Percentiles rank a stretch among this genome's conserved stretches.
Evolutionary conservation across 2,797 vertebrate genomes (phyloP).

Genomic region (Graptemys geographica): DNA sequence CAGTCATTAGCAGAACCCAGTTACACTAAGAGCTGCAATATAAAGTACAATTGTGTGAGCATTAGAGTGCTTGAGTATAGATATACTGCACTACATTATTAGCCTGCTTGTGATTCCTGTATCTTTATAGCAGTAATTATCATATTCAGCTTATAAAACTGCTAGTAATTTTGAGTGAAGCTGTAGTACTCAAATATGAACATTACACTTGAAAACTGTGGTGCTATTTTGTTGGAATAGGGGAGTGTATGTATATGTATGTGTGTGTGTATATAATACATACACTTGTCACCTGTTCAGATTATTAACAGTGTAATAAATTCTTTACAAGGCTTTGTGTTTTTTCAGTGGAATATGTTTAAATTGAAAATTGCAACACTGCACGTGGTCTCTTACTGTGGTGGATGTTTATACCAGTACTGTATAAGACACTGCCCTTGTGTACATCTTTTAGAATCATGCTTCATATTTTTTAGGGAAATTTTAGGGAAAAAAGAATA

Average conservation of each 20-base stretch:
- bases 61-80: constrained; percentile 22
- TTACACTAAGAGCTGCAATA: neutral
- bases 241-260: neutral
- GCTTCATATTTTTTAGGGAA: neutral
- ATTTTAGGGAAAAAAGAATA: neutral
- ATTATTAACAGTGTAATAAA: neutral
- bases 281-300: neutral
- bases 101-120: constrained; percentile 19
- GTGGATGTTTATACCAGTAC: neutral
- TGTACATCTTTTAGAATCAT: neutral
- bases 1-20: constrained; percentile 1
- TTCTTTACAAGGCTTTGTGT: no score
- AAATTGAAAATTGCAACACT: neutral
- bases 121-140: constrained; percentile 21
- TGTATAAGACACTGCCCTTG: neutral
- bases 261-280: neutral
- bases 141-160: constrained; percentile 2
- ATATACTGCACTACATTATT: constrained; percentile 56
- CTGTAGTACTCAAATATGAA: constrained; percentile 37
- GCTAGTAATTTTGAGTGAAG: neutral
- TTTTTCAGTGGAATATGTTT: neutral
- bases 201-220: neutral
- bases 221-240: neutral
- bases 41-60: neutral
- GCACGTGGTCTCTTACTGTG: neutral